phyloP scores from a whole-genome alignment of 2,888 invertebrate species.

The Ectobius pallidus region DNA sequence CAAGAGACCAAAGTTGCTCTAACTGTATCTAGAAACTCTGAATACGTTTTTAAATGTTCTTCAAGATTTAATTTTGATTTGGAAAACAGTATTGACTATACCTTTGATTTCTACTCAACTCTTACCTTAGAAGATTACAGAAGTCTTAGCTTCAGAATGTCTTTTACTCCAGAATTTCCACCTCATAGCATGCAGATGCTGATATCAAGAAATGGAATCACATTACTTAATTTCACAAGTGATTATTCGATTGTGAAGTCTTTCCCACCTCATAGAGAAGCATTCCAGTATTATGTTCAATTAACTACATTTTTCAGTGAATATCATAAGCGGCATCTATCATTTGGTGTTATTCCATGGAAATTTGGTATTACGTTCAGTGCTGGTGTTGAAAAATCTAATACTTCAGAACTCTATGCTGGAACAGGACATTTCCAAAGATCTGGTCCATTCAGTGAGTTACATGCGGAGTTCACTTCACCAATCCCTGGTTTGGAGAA shows the following conservation, averaged over 20 bases:
- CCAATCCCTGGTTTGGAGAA: slow-evolving; percentile 7
- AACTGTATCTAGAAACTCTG: slow-evolving; percentile 3
- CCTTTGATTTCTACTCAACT: background rate
- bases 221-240: too few relatives aligned
- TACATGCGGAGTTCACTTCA: background rate
- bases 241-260: too few relatives aligned
- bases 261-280: too few relatives aligned
- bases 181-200: background rate
- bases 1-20: slow-evolving; percentile 3
- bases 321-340: background rate
- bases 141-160: background rate
- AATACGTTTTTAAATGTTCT: background rate
- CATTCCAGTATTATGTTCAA: background rate
- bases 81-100: background rate
- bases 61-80: slow-evolving; percentile 4
- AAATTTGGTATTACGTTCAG: background rate
- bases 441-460: too few relatives aligned
- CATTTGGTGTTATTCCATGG: background rate
- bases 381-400: background rate
- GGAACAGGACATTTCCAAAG: too few relatives aligned
- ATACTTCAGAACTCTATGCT: background rate
- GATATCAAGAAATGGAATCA: background rate
- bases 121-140: background rate
- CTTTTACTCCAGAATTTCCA: slow-evolving; percentile 5
- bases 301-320: background rate